Evolutionary conservation across 2,888 invertebrate species (phyloP), one percentile per base, ranked within the genome.

Genomic region (Eucera pruinosa): DNA sequence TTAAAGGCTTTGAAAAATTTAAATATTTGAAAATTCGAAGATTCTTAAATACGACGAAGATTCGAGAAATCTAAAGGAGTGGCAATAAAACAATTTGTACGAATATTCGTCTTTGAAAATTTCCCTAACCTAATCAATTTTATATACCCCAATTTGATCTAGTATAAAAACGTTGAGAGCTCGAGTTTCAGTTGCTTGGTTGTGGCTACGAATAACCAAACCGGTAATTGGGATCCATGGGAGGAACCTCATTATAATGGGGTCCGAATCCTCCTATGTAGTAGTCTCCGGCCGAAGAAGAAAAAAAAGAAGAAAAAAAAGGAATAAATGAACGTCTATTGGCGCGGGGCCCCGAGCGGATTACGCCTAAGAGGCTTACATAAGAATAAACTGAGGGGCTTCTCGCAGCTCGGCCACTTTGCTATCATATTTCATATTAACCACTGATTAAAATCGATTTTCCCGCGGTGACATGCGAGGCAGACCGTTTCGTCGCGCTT

Each of bases 381-480:
- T 80, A 85, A 86, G 86, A 87, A 86, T 85, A 73, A 83, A 80
- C 76, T 76, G 68, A 83, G 87, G 83, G 85, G 87, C 81, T 87
- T 87, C 85, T 61, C 80, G 72, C 74, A 60, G 58, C 18, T 68
- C 69, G 77, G 69, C 78, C 74, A 87, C 82, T 87, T 87, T 82
- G 81, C 85, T 83, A 87, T 89, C 86, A 84, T 87, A 87, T 89
- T 89, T 89, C 88, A 82, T 87, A 88, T 88, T 87, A 88, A 84
- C 80, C 80, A 79, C 78, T 87, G 87, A 89, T 89, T 86, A 85
- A 86, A 87, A 87, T 88, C 86, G 84, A 86, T 86, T 87, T 86
- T 80, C 72, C 68, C 48, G 66, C 58, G 61, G 39, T 47, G 70
- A 47, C 68, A 76, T 64, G 66, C 67, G 45, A 66, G 60, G 48